phyloP scores from a whole-genome alignment of 2,113 vertebrate genomes.

The Dromaius novaehollandiae region DNA sequence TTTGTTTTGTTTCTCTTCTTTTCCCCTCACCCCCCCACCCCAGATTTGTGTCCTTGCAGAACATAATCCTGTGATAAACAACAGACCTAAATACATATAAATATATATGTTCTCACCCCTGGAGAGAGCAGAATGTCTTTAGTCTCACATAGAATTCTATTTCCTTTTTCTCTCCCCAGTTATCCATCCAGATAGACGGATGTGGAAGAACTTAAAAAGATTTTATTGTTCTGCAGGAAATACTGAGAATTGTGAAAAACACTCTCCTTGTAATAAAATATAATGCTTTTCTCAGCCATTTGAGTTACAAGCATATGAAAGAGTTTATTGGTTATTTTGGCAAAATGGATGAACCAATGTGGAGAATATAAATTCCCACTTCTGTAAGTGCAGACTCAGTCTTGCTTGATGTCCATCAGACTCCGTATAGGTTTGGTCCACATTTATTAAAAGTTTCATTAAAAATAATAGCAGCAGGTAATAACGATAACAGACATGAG shows the following conservation, averaged over 20 bases:
- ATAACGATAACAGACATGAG: not conserved
- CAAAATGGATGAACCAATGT: not conserved
- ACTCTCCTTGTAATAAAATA: not conserved
- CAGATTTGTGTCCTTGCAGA: not conserved
- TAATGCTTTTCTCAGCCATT: not conserved
- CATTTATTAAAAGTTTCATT: not conserved
- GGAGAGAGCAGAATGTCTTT: not conserved
- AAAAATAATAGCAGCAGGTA: not conserved
- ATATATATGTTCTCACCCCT: not conserved
- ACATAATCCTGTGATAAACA: not conserved
- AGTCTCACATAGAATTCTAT: not conserved
- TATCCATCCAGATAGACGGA: not conserved
- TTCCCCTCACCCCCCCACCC: not conserved
- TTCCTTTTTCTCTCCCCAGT: not conserved
- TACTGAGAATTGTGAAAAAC: not conserved
- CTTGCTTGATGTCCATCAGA: not conserved
- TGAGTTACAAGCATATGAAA: fast-evolving
- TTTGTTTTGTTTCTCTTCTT: not conserved
- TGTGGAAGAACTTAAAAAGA: not conserved
- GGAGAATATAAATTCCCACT: not conserved
- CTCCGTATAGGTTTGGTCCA: not conserved
- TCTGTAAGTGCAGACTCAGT: not conserved
- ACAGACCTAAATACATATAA: not conserved
- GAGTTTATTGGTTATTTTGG: not conserved
- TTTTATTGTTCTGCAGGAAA: not conserved